phyloP scores from a whole-genome alignment of 2,797 vertebrate genomes.

The Enteromius thamalakanensis region DNA sequence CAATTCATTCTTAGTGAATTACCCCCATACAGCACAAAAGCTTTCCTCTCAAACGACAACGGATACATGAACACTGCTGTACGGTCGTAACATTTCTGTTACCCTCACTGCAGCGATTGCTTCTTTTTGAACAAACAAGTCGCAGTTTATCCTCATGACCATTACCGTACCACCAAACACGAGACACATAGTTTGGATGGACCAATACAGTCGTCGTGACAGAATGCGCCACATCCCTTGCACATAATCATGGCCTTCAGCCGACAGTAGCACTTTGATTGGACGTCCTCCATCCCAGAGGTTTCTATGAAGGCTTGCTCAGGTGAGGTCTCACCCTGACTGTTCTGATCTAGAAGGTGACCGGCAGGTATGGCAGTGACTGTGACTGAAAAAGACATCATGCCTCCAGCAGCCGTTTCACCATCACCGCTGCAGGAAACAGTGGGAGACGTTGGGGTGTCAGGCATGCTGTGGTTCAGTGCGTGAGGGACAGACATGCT shows the following conservation, averaged over 20 bases:
- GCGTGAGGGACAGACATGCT: conserved; percentile 88
- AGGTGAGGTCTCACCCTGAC: conserved; percentile 79
- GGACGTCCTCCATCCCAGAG: conserved; percentile 81
- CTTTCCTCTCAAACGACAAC: conserved; percentile 19
- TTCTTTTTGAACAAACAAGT: conserved; percentile 1
- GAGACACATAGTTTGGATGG: conserved; percentile 97
- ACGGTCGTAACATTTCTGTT: conserved; percentile 12
- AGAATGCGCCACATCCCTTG: conserved; percentile 97
- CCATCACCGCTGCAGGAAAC: conserved; percentile 78
- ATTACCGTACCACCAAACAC: conserved; percentile 94
- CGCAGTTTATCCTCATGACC: neutral
- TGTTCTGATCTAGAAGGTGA: conserved; percentile 73
- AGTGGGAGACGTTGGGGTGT: conserved; percentile 62
- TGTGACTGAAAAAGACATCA: conserved; percentile 98
- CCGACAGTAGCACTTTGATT: conserved; percentile 95
- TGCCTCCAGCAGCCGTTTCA: conserved; percentile 57
- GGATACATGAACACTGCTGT: conserved; percentile 14
- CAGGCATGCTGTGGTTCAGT: conserved; percentile 72
- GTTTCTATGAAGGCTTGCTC: conserved; percentile 86
- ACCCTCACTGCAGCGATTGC: neutral
- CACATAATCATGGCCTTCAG: conserved; percentile 99
- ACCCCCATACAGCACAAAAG: conserved; percentile 44
- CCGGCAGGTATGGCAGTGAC: conserved; percentile 93
- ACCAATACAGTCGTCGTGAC: conserved; percentile 97
- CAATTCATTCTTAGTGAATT: conserved; percentile 18